Conservation (phyloP, 2,888 invertebrate genomes). For the Adelphocoris suturalis region DNA sequence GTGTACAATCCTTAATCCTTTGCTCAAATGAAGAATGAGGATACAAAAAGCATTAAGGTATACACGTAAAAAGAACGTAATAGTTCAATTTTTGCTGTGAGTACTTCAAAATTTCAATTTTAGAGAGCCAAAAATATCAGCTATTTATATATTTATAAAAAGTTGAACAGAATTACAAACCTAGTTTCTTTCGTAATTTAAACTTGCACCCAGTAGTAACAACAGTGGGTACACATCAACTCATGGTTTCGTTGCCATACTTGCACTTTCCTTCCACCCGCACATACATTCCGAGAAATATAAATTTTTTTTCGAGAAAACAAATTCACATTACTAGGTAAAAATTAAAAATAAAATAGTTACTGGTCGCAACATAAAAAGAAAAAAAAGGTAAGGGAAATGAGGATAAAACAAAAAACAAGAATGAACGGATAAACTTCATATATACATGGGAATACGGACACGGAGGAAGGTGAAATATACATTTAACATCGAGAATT, state of each 20-base stretch:
- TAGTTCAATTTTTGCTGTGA: conserved; percentile 22
- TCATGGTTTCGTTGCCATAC: conserved; percentile 16
- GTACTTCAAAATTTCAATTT: background rate
- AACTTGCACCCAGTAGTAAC: background rate
- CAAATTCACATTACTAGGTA: too few relatives aligned
- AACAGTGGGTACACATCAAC: background rate
- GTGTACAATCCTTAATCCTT: too few relatives aligned
- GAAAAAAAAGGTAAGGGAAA: background rate
- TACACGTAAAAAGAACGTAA: too few relatives aligned
- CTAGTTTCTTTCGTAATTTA: background rate
- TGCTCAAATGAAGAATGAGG: too few relatives aligned
- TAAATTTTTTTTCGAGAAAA: background rate
- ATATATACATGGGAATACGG: background rate
- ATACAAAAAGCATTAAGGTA: too few relatives aligned
- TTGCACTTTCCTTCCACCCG: background rate
- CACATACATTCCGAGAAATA: background rate
- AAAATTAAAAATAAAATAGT: background rate
- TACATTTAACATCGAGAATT: background rate
- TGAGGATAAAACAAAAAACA: background rate
- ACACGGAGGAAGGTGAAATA: background rate
- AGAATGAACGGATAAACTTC: background rate
- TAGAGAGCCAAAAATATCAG: background rate
- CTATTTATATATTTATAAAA: background rate
- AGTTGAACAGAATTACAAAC: background rate
- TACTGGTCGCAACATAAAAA: background rate